These are phyloP conservation scores for Cottoperca gobio DNA, from an alignment of 2,797 vertebrate species.

Conservation along the genomic window DNA sequence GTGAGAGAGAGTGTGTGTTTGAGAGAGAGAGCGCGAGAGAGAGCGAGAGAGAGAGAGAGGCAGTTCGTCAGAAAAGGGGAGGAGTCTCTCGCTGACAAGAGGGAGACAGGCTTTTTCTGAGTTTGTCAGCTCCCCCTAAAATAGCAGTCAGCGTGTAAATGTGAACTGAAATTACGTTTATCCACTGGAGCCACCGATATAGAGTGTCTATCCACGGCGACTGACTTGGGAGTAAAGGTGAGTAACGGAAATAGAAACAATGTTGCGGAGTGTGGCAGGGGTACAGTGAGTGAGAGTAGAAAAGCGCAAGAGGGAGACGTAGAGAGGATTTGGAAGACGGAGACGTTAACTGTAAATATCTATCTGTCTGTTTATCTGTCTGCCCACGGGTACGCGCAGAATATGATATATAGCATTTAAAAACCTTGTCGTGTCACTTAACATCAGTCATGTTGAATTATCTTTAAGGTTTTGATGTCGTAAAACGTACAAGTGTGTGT, in stretches of 20 bases:
- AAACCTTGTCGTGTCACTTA: conserved; percentile 1
- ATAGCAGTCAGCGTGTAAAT: conserved; percentile 88
- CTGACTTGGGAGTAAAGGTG: conserved; percentile 86
- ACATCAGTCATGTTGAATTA: neutral
- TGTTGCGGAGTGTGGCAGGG: conserved; percentile 75
- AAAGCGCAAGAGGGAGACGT: conserved; percentile 82
- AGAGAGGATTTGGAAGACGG: conserved; percentile 68
- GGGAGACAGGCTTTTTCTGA: conserved; percentile 84
- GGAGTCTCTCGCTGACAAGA: conserved; percentile 86
- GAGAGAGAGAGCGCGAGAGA: conserved; percentile 25
- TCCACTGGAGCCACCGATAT: conserved; percentile 86
- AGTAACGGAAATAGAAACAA: conserved; percentile 89
- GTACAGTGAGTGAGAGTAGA: conserved; percentile 62
- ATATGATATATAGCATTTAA: neutral
- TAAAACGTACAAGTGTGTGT: conserved; percentile 7
- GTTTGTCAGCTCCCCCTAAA: conserved; percentile 90
- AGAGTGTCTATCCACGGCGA: conserved; percentile 85
- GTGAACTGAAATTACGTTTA: conserved; percentile 87
- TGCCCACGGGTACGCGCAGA: neutral
- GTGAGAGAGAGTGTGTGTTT: neutral
- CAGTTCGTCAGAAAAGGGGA: conserved; percentile 80
- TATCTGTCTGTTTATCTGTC: conserved; percentile 8
- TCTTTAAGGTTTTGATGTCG: neutral
- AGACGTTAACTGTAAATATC: conserved; percentile 33
- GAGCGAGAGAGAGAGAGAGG: conserved; percentile 56